Evolutionary conservation across 1,140 invertebrate species (phyloP).

Genomic region (Polypedilum pembai): DNA sequence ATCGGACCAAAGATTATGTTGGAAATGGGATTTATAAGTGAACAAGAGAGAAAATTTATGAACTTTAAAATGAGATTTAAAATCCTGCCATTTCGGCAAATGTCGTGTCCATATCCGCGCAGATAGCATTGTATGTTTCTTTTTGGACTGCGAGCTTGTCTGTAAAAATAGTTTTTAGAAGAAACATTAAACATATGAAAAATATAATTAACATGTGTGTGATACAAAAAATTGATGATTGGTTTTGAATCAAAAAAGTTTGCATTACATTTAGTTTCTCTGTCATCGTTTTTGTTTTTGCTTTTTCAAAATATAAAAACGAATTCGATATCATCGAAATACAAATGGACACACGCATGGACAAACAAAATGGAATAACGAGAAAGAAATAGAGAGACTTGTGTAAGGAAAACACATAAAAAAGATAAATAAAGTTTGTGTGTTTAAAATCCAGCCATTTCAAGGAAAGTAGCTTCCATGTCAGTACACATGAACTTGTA

Average conservation of each 20-base stretch:
- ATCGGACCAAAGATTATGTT: background rate
- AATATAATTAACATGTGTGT: background rate
- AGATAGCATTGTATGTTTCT: constrained; percentile 92
- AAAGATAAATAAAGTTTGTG: background rate
- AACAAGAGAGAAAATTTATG: constrained; percentile 30
- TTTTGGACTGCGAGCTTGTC: constrained; percentile 90
- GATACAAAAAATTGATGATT: background rate
- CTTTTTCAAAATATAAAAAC: background rate
- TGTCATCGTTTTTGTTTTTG: background rate
- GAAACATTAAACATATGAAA: constrained; percentile 9
- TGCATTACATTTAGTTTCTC: background rate
- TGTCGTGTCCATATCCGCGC: constrained; percentile 96
- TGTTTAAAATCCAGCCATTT: constrained; percentile 15
- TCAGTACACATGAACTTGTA: constrained; percentile 18
- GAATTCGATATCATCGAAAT: background rate
- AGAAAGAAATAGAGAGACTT: constrained; percentile 9
- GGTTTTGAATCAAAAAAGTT: constrained; percentile 9
- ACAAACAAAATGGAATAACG: background rate
- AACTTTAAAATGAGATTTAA: constrained; percentile 47
- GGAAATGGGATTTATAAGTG: background rate
- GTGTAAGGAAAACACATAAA: constrained; percentile 6
- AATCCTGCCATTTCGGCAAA: constrained; percentile 82
- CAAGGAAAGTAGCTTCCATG: constrained; percentile 24
- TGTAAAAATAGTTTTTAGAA: constrained; percentile 50
- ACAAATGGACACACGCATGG: background rate